Percentiles rank a stretch among this genome's conserved stretches.
These are phyloP conservation scores for Ceratotherium simum DNA, from an alignment of 2,113 vertebrate species.

Conservation along the genomic window DNA sequence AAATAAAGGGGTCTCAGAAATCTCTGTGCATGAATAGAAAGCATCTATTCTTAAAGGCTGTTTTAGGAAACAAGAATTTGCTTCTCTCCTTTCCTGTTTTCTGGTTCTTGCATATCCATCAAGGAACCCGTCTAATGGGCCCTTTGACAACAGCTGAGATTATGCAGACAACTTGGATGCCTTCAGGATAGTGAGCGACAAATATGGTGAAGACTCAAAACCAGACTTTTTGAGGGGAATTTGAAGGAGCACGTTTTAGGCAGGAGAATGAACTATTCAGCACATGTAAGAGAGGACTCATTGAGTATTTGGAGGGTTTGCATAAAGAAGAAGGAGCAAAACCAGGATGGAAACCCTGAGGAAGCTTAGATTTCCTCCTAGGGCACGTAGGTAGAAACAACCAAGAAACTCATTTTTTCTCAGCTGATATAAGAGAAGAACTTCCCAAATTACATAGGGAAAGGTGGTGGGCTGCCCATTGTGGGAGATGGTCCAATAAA, in stretches of 20 bases:
- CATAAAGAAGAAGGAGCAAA: not conserved
- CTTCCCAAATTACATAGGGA: not conserved
- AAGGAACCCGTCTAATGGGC: not conserved
- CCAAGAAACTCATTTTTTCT: not conserved
- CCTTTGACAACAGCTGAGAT: not conserved
- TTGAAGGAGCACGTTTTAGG: not conserved
- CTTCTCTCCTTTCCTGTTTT: not conserved
- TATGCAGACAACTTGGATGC: not conserved
- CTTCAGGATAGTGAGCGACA: not conserved
- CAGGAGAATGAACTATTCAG: not conserved
- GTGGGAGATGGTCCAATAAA: not conserved
- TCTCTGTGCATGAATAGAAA: not conserved
- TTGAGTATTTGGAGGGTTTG: not conserved
- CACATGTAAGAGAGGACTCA: not conserved
- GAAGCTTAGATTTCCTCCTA: not conserved
- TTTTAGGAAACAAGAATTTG: not conserved
- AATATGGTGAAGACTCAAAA: not conserved
- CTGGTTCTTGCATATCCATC: not conserved
- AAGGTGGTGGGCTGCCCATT: not conserved
- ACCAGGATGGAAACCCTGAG: not conserved
- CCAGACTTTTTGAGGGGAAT: not conserved
- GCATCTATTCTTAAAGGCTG: not conserved
- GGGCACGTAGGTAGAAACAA: not conserved
- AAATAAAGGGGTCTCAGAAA: not conserved
- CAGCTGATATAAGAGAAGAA: not conserved